Evolutionary conservation across 2,888 invertebrate species (phyloP).

Genomic region (Temnothorax unifasciatus): DNA sequence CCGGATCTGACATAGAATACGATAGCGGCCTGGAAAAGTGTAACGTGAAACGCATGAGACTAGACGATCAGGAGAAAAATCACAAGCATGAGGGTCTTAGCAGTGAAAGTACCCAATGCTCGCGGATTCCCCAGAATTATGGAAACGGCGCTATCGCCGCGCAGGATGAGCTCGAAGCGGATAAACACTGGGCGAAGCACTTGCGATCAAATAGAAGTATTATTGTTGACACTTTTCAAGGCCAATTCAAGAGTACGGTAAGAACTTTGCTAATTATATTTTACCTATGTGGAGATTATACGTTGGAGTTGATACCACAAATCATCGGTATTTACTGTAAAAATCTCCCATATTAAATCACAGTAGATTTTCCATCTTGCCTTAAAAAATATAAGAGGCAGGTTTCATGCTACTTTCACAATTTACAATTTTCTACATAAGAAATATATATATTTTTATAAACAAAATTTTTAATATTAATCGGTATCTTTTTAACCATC

Average conservation of each 20-base stretch:
- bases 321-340: constrained; percentile 66
- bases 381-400: constrained; percentile 67
- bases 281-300: constrained; percentile 62
- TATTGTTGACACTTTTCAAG: constrained; percentile 89
- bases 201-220: constrained; percentile 88
- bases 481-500: background rate
- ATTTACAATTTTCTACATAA: background rate
- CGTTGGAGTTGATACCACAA: constrained; percentile 69
- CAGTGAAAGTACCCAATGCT: constrained; percentile 76
- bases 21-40: constrained; percentile 84
- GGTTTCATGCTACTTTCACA: constrained; percentile 76
- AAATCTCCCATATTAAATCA: constrained; percentile 78
- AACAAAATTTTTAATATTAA: constrained; percentile 6
- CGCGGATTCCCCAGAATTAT: constrained; percentile 75
- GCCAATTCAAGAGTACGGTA: constrained; percentile 90
- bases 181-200: constrained; percentile 88
- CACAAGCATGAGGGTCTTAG: constrained; percentile 79
- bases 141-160: constrained; percentile 82
- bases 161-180: constrained; percentile 86
- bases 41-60: constrained; percentile 85
- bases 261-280: constrained; percentile 68
- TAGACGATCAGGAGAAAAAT: constrained; percentile 85
- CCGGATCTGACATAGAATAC: constrained; percentile 82
- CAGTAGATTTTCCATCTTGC: constrained; percentile 76
- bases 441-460: background rate